These are phyloP conservation scores for Cistogaster globosa DNA, from an alignment of 2,888 invertebrate genomes.

Conservation along the genomic window DNA sequence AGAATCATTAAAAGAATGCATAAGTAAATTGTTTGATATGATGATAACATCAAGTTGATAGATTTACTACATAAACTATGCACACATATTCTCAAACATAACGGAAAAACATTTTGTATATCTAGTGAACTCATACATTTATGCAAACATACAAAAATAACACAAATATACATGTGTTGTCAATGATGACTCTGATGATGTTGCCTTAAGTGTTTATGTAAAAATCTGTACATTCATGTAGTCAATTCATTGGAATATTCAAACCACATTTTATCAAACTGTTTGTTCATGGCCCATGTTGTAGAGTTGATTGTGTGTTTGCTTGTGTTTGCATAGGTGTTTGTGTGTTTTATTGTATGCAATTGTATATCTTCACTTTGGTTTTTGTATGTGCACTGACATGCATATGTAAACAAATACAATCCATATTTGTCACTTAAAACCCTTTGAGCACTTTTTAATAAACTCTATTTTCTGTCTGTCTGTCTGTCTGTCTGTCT, in stretches of 20 bases:
- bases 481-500: constrained; percentile 2
- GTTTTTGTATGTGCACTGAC: constrained; percentile 43
- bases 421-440: constrained; percentile 72
- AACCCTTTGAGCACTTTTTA: constrained; percentile 72
- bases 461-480: constrained; percentile 66
- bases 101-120: neutral
- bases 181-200: constrained; percentile 20
- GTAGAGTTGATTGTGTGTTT: neutral
- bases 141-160: neutral
- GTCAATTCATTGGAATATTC: constrained; percentile 49
- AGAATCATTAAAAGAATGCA: constrained; percentile 46
- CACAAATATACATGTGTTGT: neutral
- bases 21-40: constrained; percentile 65
- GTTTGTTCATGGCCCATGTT: constrained; percentile 44
- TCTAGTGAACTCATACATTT: neutral
- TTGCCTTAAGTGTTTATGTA: constrained; percentile 59
- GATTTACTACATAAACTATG: constrained; percentile 40
- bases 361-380: constrained; percentile 1
- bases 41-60: constrained; percentile 67
- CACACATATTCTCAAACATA: neutral
- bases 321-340: neutral
- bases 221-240: constrained; percentile 51
- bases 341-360: neutral
- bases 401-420: constrained; percentile 68
- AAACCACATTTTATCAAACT: constrained; percentile 64